A percentile compares a stretch with the other conserved stretches of the same genome.
phyloP scores from a whole-genome alignment of 2,113 vertebrate genomes.

The Gallinago paraguaiae region DNA sequence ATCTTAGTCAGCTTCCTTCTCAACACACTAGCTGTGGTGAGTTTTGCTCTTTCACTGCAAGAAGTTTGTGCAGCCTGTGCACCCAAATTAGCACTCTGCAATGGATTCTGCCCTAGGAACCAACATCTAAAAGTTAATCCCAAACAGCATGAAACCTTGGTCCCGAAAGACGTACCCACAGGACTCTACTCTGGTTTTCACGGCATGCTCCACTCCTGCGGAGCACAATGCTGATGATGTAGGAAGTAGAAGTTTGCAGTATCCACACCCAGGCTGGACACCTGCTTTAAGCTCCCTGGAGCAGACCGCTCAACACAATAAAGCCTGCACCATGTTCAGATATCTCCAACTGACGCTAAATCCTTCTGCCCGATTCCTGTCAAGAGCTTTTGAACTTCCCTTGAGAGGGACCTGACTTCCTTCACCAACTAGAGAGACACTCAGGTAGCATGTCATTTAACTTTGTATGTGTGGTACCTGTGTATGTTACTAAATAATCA shows the following conservation, averaged over 20 bases:
- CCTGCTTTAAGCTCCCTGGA: background rate
- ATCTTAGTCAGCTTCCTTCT: background rate
- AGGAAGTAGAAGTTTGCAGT: background rate
- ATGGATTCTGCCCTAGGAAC: background rate
- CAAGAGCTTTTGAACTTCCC: background rate
- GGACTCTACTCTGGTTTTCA: background rate
- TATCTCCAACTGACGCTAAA: background rate
- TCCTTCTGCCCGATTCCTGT: background rate
- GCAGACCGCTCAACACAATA: background rate
- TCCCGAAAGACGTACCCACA: background rate
- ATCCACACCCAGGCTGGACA: background rate
- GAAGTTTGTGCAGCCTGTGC: background rate
- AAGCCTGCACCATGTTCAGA: background rate
- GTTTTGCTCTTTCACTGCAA: background rate
- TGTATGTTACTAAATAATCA: background rate
- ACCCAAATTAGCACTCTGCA: background rate
- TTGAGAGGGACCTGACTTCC: background rate
- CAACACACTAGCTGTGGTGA: background rate
- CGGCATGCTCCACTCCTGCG: background rate
- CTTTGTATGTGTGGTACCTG: background rate
- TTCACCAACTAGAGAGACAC: background rate
- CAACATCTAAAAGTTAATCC: background rate
- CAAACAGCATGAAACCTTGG: background rate
- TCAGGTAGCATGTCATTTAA: background rate
- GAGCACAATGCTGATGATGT: background rate